Evolutionary conservation across 1,140 invertebrate genomes (phyloP), one percentile per base, ranked within the genome.

Genomic region (Limonius californicus): DNA sequence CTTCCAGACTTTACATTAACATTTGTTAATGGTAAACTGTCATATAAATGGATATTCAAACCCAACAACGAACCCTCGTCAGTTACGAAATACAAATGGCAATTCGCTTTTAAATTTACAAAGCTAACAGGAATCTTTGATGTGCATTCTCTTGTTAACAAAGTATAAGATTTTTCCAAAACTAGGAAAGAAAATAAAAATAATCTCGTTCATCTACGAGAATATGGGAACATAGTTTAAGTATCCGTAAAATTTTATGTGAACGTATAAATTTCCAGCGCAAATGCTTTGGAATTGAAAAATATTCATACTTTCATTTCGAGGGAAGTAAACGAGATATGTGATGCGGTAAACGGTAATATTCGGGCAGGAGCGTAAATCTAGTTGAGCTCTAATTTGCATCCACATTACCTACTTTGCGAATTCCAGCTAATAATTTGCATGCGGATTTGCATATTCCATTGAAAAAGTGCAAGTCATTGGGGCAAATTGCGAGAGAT

Each of bases 401-500:
- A 50, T 50, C 19, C 45, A 12, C 15, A 50, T 50, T 50, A 50
- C n/a, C n/a, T n/a, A n/a, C 16, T 50, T 16, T 19, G 9, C 6
- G 16, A 50, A 50, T 19, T 50, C 20, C 16, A n/a, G n/a, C 18
- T 50, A 50, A 50, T 50, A 50, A 50, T 21, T 50, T 50, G 7
- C 16, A 21, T 50, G 20, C 14, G 19, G 19, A 50, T 50, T 50
- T 50, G n/a, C n/a, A 50, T 50, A 50, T 50, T 18, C n/a, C 35
- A 14, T 39, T 9, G n/a, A 12, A 39, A 39, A 39, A 39, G 35
- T 39, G n/a, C 35, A 14, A 39, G 16, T 43, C n/a, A 14, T 43
- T 43, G 12, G n/a, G 16, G 42, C 4, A 43, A 43, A 3, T 43
- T 3, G 42, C 12, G 42, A 43, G 4, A 16, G 4, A n/a, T 6